Base-by-base conservation (phyloP, 1,140 invertebrate species). In the Diachasma alloeum region DNA sequence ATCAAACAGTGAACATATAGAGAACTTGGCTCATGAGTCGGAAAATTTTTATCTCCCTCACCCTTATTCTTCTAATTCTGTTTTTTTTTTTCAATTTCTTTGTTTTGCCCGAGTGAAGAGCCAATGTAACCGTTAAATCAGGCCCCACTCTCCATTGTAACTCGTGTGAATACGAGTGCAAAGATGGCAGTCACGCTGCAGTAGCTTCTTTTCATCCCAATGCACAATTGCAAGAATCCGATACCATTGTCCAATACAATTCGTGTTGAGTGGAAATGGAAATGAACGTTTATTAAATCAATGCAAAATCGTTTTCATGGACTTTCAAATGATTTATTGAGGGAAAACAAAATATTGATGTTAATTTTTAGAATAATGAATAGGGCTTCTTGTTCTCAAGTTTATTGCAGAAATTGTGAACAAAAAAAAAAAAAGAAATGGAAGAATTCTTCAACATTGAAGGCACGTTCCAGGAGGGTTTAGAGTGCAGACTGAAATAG, bases 31-130 rank as follows among this genome's bases (percentile, higher is more conserved):
- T 70, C 73, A 53, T 53, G 48, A n/a, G 13, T 53, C 15, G 48
- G 48, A 19, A 31, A 53, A 53, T 53, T 53, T 53, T 53, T 19
- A 53, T 53, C 66, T 75, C 74, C 46, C 42, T 70, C 67, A 19
- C 31, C 53, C 31, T 6, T 19, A 48, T 56, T 75, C 19, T 69
- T 59, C 13, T 44, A 31, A 48, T 36, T 68, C 24, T 72, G 17
- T 53, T 48, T 68, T 59, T 22, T 59, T 42, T 42, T 42, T 42
- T 42, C 13, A 42, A 42, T 42, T 42, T 42, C 13, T 11, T 24
- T 26, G 68, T 36, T 48, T n/a, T 31, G 31, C 59, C 11, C 31
- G 74, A 31, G 24, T 22, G 17, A 59, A 22, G 53, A 59, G 24
- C 24, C 9, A 59, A 59, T 59, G n/a, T 5, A 53, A n/a, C 46